A percentile compares a stretch with the other conserved stretches of the same genome.
phyloP scores from a whole-genome alignment of 2,113 vertebrate genomes.

The Heliornis fulica region DNA sequence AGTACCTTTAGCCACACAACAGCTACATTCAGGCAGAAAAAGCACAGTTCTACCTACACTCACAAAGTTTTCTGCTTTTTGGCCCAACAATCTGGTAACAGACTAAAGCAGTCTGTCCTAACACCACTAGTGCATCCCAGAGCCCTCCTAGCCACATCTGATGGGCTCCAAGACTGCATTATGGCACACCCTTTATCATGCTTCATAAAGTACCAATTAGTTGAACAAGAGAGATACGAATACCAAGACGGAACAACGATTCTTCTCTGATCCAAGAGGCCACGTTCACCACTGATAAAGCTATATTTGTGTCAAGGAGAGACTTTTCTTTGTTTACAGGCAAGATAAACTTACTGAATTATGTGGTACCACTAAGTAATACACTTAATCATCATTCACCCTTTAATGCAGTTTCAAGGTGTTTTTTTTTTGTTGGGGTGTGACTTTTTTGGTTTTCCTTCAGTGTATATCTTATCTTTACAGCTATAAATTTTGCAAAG shows the following conservation, averaged over 20 bases:
- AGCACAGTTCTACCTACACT: background rate
- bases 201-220: background rate
- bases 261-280: background rate
- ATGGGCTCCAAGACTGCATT: accelerated
- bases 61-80: background rate
- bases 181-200: background rate
- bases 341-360: background rate
- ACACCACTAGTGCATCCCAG: background rate
- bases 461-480: background rate
- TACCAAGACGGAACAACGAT: background rate
- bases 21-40: background rate
- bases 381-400: background rate
- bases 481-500: background rate
- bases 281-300: background rate
- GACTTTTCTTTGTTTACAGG: background rate
- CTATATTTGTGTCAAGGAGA: background rate
- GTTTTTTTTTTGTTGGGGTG: background rate
- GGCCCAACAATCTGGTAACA: accelerated
- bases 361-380: background rate
- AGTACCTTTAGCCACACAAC: background rate
- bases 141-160: accelerated
- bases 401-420: background rate
- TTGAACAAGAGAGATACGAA: background rate
- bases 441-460: background rate
- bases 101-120: accelerated